Percentiles rank a stretch among this genome's conserved stretches.
phyloP scores from a whole-genome alignment of 23 tunicate species.

The Trididemnum miniatum region DNA sequence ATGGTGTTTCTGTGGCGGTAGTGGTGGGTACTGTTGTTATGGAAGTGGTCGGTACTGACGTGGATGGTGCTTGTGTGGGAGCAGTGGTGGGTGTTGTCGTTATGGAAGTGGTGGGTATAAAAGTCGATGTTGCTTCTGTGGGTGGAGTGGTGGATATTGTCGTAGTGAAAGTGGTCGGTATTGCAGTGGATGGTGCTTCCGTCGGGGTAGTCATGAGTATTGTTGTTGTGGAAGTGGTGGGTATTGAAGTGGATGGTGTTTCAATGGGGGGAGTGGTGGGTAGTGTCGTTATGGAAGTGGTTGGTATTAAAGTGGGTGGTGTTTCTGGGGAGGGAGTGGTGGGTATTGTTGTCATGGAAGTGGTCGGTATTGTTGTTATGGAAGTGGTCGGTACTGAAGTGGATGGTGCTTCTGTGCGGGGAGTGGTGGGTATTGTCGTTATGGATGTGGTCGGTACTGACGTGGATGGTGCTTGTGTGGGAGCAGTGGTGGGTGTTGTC shows the following conservation, averaged over 20 bases:
- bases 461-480: not conserved
- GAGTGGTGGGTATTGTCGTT: no score
- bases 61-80: not conserved
- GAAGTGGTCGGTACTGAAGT: no score
- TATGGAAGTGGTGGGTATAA: not conserved
- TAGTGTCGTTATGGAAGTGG: not conserved
- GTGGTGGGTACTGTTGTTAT: constrained; percentile 46
- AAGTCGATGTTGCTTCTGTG: no score
- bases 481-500: not conserved
- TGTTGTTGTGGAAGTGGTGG: not conserved
- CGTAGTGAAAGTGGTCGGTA: constrained; percentile 46
- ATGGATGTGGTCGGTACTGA: no score
- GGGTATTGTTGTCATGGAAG: no score
- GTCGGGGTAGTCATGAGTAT: not conserved
- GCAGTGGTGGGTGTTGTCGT: not conserved
- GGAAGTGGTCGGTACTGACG: constrained; percentile 49
- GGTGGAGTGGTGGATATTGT: constrained; percentile 41
- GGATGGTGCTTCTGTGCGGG: no score
- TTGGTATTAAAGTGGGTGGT: not conserved
- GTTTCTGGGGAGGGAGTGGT: constrained; percentile 21
- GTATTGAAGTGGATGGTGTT: not conserved
- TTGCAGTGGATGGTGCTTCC: constrained; percentile 22
- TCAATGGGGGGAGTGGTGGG: not conserved
- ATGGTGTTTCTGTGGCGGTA: no score
- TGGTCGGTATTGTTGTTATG: no score